phyloP scores from a whole-genome alignment of 35 echinoderm and acorn worm genomes.

The Heliocidaris tuberculata region DNA sequence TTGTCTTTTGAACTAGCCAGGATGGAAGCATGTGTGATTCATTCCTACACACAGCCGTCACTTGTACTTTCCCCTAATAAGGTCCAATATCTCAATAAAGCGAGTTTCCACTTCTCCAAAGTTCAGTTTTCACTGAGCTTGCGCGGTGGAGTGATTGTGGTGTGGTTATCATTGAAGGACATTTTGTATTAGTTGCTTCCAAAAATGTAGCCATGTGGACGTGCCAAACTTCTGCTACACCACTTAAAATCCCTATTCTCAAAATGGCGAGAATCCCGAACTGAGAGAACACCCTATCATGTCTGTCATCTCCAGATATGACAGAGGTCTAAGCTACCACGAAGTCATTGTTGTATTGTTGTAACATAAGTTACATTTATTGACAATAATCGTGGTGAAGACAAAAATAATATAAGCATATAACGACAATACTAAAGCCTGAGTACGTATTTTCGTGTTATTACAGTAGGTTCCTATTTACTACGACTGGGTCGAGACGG shows the following conservation, averaged over 20 bases:
- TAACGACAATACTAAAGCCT: too few species aligned
- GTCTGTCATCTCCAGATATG: background rate
- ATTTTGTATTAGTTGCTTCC: background rate
- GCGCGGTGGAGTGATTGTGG: background rate
- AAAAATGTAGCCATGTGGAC: background rate
- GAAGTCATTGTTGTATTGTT: too few species aligned
- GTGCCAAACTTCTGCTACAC: background rate
- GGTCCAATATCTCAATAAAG: conserved; percentile 20
- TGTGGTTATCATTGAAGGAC: background rate
- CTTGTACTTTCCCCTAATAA: conserved; percentile 32
- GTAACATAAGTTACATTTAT: too few species aligned
- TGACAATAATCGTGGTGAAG: too few species aligned
- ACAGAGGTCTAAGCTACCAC: too few species aligned
- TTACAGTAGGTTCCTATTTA: too few species aligned
- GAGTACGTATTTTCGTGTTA: too few species aligned
- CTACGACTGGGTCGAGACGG: too few species aligned
- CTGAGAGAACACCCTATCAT: background rate
- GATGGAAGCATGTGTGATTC: background rate
- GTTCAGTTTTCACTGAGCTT: background rate
- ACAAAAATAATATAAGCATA: too few species aligned
- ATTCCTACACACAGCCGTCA: conserved; percentile 15
- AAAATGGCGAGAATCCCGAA: background rate
- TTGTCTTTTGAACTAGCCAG: background rate
- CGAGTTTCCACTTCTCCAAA: background rate
- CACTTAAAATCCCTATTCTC: background rate